Conservation (phyloP, 2,113 vertebrate genomes). For the Macrotis lagotis region DNA sequence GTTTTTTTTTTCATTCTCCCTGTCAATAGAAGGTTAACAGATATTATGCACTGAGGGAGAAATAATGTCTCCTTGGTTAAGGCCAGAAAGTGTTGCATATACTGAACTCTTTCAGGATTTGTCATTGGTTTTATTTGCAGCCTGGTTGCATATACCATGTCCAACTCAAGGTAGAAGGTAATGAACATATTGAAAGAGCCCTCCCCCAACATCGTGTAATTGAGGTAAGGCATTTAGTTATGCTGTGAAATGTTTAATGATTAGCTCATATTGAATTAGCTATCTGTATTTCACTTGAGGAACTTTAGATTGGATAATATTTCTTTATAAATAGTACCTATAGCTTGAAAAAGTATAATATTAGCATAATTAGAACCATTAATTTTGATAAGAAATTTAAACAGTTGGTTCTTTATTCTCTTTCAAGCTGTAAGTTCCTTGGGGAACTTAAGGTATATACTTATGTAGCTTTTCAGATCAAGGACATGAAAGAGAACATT, state of each 20-base stretch:
- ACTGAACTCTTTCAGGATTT: conserved; percentile 18
- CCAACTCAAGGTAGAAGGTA: conserved; percentile 95
- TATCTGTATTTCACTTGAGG: conserved; percentile 4
- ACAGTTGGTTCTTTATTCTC: not conserved
- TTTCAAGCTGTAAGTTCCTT: not conserved
- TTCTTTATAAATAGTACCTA: not conserved
- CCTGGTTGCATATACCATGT: conserved; percentile 93
- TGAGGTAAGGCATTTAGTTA: conserved; percentile 83
- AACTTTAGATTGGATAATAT: not conserved
- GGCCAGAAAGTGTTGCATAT: not conserved
- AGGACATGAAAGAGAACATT: not conserved
- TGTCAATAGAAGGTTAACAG: not conserved
- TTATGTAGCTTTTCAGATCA: conserved; percentile 19
- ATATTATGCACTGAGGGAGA: rapidly evolving
- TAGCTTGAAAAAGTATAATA: not conserved
- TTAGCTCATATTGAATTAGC: not conserved
- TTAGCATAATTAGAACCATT: not conserved
- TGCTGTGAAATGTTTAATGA: rapidly evolving
- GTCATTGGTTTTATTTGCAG: conserved; percentile 81
- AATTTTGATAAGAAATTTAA: not conserved
- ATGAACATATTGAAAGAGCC: conserved; percentile 96
- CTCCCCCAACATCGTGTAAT: conserved; percentile 93
- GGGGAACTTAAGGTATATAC: not conserved
- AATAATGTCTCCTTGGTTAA: rapidly evolving
- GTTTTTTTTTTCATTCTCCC: not conserved